Evolutionary conservation across 2,113 vertebrate species (phyloP).

Genomic region (Tetrao urogallus): DNA sequence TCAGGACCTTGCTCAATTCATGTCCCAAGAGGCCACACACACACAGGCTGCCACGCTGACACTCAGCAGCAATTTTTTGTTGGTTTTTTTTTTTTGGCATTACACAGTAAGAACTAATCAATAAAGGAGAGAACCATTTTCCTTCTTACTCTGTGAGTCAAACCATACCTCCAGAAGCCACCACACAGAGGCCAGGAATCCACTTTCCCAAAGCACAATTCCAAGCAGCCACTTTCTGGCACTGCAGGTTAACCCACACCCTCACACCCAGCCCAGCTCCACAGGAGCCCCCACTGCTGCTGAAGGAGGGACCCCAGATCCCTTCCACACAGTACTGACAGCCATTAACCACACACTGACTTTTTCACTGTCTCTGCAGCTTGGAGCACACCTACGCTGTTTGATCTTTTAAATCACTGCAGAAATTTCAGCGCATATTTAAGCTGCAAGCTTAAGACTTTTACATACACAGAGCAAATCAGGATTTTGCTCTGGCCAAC

Average conservation of each 20-base stretch:
- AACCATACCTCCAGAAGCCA: background rate
- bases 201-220: background rate
- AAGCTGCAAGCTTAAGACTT: background rate
- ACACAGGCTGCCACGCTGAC: background rate
- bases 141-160: background rate
- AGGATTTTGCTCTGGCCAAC: background rate
- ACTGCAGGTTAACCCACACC: background rate
- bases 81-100: background rate
- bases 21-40: rapidly evolving
- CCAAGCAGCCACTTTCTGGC: background rate
- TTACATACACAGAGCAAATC: background rate
- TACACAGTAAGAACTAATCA: background rate
- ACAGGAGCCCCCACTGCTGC: background rate
- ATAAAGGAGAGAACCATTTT: background rate
- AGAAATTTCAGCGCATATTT: background rate
- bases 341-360: background rate
- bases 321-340: too few species aligned
- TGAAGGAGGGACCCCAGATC: too few species aligned
- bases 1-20: background rate
- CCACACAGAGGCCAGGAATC: rapidly evolving
- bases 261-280: background rate
- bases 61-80: background rate
- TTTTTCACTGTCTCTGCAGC: background rate
- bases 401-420: background rate
- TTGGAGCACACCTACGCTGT: background rate